Evolutionary conservation across 2,888 invertebrate genomes (phyloP).

Genomic region (Cheilosia vulpina): DNA sequence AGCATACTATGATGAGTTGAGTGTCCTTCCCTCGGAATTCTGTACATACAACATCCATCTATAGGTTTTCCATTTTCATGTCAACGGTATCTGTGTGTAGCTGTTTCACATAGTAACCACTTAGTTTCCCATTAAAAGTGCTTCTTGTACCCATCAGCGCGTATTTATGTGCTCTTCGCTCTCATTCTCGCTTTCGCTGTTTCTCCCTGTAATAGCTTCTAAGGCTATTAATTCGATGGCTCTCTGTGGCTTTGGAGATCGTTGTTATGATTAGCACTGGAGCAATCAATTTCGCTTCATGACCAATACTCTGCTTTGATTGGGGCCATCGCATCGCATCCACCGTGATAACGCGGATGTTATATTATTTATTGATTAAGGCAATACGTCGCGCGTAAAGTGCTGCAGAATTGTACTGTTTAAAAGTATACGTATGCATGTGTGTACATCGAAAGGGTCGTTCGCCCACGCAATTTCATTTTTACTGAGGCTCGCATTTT

Average conservation of each 20-base stretch:
- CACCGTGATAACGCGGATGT: slow-evolving; percentile 56
- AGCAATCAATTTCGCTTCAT: slow-evolving; percentile 49
- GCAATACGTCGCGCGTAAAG: slow-evolving; percentile 41
- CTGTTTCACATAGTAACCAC: not conserved
- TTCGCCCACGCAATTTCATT: slow-evolving; percentile 45
- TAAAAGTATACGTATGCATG: not conserved
- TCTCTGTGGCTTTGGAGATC: slow-evolving; percentile 45
- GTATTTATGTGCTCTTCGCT: slow-evolving; percentile 8
- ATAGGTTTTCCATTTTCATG: slow-evolving; percentile 38
- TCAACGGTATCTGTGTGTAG: not conserved
- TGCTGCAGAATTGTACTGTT: slow-evolving; percentile 29
- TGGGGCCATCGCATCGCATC: slow-evolving; percentile 38
- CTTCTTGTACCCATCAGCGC: slow-evolving; percentile 14
- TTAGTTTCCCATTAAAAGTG: slow-evolving; percentile 34
- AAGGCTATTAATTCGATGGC: slow-evolving; percentile 50
- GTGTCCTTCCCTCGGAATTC: slow-evolving; percentile 22
- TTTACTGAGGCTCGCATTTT: slow-evolving; percentile 39
- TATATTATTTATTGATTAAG: slow-evolving; percentile 65
- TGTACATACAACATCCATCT: not conserved
- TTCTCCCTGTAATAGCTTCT: slow-evolving; percentile 7
- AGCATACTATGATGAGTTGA: not conserved
- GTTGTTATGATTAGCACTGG: slow-evolving; percentile 50
- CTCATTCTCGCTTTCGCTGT: not conserved
- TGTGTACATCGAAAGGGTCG: not conserved
- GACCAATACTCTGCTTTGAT: not conserved